A percentile compares a stretch with the other conserved stretches of the same genome.
Evolutionary conservation across 30 jellyfish, hydroid and myxozoan genomes (phyloP).

Genomic region (Aurelia coerulea): DNA sequence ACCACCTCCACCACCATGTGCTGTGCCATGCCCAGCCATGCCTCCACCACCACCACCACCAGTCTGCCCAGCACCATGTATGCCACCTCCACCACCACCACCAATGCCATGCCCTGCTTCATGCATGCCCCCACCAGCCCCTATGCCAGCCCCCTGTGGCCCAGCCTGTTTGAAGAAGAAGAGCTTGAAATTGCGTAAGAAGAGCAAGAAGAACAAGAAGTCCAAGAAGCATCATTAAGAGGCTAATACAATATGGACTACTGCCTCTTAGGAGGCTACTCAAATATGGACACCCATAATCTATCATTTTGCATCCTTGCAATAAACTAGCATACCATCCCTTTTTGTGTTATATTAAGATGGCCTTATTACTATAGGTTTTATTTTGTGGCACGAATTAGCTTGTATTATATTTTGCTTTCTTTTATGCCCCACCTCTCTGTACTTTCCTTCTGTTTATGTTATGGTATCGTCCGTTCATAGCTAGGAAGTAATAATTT

Average conservation of each 20-base stretch:
- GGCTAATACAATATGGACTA: neutral
- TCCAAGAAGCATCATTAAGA: conserved; percentile 68
- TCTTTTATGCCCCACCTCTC: too few relatives aligned
- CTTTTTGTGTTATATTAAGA: too few relatives aligned
- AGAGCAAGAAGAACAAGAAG: conserved; percentile 70
- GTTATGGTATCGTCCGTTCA: too few relatives aligned
- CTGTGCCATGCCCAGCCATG: conserved; percentile 82
- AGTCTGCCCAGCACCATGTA: conserved; percentile 76
- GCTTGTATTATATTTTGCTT: too few relatives aligned
- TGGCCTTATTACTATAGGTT: too few relatives aligned
- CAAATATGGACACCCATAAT: conserved; percentile 29
- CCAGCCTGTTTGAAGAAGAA: conserved; percentile 75
- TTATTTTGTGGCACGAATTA: too few relatives aligned
- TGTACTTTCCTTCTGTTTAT: too few relatives aligned
- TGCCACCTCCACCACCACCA: conserved; percentile 87
- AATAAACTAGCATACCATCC: neutral
- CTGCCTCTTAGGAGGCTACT: neutral
- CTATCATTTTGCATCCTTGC: neutral
- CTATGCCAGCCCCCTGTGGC: conserved; percentile 79
- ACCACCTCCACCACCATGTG: conserved; percentile 85
- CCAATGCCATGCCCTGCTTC: conserved; percentile 73
- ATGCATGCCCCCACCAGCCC: conserved; percentile 77
- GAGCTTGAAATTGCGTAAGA: conserved; percentile 62
- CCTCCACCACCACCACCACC: conserved; percentile 97
- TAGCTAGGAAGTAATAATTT: too few relatives aligned